A percentile compares a stretch with the other conserved stretches of the same genome.
These are phyloP conservation scores for Lampropteryx suffumata DNA, from an alignment of 2,888 invertebrate species.

Conservation along the genomic window DNA sequence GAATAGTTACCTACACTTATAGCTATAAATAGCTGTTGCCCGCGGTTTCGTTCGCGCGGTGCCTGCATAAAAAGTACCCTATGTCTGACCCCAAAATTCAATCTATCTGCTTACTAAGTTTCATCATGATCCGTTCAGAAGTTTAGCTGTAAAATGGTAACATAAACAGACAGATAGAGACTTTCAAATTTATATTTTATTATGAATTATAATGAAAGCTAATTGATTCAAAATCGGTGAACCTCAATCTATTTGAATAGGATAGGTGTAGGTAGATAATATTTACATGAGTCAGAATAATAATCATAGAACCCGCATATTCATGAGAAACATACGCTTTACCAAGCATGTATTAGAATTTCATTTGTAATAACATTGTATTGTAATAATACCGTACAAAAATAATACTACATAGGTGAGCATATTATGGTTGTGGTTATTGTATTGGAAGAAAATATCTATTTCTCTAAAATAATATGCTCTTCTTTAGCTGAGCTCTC, in stretches of 20 bases:
- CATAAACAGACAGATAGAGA: too few relatives aligned
- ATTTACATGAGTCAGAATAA: constrained; percentile 34
- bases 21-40: too few relatives aligned
- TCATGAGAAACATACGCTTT: constrained; percentile 36
- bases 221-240: constrained; percentile 29
- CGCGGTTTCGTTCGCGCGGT: too few relatives aligned
- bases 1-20: too few relatives aligned
- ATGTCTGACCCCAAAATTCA: too few relatives aligned
- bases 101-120: too few relatives aligned
- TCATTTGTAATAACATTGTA: constrained; percentile 23
- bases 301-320: constrained; percentile 37
- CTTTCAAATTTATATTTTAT: too few relatives aligned
- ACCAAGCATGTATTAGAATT: constrained; percentile 29
- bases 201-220: not conserved
- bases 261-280: constrained; percentile 21
- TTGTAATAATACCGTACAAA: constrained; percentile 15
- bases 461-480: too few relatives aligned
- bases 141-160: too few relatives aligned
- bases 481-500: too few relatives aligned
- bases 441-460: not conserved
- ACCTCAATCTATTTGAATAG: constrained; percentile 30
- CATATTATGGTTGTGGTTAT: not conserved
- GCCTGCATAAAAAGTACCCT: too few relatives aligned
- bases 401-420: not conserved
- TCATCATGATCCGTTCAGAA: too few relatives aligned